These are phyloP conservation scores for Ypsolopha scabrella DNA, from an alignment of 2,888 invertebrate genomes.

Conservation along the genomic window DNA sequence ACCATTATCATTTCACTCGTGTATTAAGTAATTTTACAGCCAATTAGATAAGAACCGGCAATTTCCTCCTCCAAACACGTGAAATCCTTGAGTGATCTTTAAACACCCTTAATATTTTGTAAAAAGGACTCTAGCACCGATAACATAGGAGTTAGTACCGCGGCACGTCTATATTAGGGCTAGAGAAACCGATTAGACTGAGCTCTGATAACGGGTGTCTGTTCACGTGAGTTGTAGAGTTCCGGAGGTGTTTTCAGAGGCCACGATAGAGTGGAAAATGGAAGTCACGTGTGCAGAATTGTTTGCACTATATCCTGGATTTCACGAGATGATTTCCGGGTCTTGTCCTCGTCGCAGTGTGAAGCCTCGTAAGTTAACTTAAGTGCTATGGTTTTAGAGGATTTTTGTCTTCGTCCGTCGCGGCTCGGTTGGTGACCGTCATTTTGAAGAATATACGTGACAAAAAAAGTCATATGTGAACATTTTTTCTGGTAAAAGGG, in stretches of 20 bases:
- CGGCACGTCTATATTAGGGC: too few relatives aligned
- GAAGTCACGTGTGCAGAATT: neutral
- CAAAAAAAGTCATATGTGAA: neutral
- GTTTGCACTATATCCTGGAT: slow-evolving; percentile 2
- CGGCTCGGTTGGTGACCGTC: neutral
- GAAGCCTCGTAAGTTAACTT: neutral
- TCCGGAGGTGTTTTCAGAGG: neutral
- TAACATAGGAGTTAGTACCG: too few relatives aligned
- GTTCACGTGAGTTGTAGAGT: too few relatives aligned
- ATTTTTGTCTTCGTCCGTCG: neutral
- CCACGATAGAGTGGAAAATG: neutral
- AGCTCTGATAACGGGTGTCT: too few relatives aligned
- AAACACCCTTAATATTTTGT: too few relatives aligned
- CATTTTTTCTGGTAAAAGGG: neutral
- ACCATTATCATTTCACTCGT: too few relatives aligned
- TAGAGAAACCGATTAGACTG: too few relatives aligned
- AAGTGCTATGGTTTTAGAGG: slow-evolving; percentile 1
- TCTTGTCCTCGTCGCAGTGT: neutral
- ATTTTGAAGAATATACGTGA: neutral
- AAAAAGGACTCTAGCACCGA: too few relatives aligned
- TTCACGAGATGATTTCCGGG: slow-evolving; percentile 1
- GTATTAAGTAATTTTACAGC: too few relatives aligned
- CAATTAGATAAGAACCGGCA: too few relatives aligned
- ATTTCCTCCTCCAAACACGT: too few relatives aligned
- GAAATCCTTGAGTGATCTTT: too few relatives aligned